phyloP scores from a whole-genome alignment of 2,888 invertebrate genomes.

The Aspidapion aeneum region DNA sequence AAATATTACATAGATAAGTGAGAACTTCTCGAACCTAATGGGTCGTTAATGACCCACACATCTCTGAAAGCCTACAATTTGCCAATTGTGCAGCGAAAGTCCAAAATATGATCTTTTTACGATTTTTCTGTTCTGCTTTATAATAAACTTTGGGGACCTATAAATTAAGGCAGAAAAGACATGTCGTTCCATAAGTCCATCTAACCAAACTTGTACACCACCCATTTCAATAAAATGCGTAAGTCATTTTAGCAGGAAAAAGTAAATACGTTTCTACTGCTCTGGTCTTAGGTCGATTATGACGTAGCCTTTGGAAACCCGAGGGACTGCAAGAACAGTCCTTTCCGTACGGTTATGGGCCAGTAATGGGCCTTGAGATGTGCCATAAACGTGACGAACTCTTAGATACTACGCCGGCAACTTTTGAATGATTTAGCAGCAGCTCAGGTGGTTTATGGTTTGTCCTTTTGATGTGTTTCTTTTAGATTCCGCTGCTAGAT shows the following conservation, averaged over 20 bases:
- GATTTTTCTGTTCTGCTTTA: no score
- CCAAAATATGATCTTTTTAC: no score
- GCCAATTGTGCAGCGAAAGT: neutral
- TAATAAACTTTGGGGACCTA: no score
- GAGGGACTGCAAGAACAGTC: neutral
- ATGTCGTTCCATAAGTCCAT: no score
- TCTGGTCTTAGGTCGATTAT: constrained; percentile 31
- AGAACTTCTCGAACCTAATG: neutral
- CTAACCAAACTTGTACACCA: no score
- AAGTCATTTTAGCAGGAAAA: no score
- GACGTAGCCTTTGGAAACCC: constrained; percentile 22
- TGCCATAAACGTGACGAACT: constrained; percentile 42
- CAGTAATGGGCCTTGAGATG: constrained; percentile 43
- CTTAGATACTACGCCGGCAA: constrained; percentile 35
- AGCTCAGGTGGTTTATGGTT: neutral
- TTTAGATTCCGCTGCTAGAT: no score
- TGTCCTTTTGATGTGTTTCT: neutral
- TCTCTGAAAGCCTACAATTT: neutral
- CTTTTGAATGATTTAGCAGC: constrained; percentile 46
- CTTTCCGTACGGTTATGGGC: constrained; percentile 42
- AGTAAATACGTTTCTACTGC: neutral
- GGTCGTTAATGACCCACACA: neutral
- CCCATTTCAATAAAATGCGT: no score
- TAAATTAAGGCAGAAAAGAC: no score
- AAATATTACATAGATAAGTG: neutral